Conservation (phyloP, 2,113 vertebrate species). For the Cynopterus brachyotis region DNA sequence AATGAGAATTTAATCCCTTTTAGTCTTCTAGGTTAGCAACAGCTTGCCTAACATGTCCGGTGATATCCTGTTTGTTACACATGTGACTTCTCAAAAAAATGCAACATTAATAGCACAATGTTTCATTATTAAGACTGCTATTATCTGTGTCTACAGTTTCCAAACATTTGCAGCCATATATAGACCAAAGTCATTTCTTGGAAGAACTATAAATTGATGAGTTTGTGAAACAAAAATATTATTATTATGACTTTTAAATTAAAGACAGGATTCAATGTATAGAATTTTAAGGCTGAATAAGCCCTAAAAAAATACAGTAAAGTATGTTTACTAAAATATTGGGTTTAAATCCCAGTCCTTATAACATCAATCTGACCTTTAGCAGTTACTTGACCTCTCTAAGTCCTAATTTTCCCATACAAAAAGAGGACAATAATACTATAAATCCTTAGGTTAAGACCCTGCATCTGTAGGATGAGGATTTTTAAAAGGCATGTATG, state of each 20-base stretch:
- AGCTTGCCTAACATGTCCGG: constrained; percentile 67
- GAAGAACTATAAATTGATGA: background rate
- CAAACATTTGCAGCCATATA: constrained; percentile 26
- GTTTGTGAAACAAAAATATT: constrained; percentile 13
- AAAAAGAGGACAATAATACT: background rate
- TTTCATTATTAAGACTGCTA: constrained; percentile 52
- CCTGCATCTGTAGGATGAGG: background rate
- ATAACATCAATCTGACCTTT: background rate
- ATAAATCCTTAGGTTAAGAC: background rate
- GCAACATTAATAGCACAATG: constrained; percentile 62
- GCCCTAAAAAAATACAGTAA: background rate
- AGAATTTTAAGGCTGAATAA: background rate
- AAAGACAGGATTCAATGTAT: constrained; percentile 12
- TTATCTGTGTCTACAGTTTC: background rate
- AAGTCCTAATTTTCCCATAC: background rate
- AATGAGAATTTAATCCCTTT: constrained; percentile 76
- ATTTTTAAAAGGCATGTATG: background rate
- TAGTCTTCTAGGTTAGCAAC: constrained; percentile 76
- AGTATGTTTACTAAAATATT: background rate
- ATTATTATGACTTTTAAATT: background rate
- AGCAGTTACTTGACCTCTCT: background rate
- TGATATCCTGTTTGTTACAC: constrained; percentile 80
- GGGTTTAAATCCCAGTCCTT: background rate
- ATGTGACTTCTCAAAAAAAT: constrained; percentile 62
- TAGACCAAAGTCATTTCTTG: constrained; percentile 29